A percentile compares a stretch with the other conserved stretches of the same genome.
Evolutionary conservation across 2,888 invertebrate species (phyloP).

Genomic region (Metopia argyrocephala): DNA sequence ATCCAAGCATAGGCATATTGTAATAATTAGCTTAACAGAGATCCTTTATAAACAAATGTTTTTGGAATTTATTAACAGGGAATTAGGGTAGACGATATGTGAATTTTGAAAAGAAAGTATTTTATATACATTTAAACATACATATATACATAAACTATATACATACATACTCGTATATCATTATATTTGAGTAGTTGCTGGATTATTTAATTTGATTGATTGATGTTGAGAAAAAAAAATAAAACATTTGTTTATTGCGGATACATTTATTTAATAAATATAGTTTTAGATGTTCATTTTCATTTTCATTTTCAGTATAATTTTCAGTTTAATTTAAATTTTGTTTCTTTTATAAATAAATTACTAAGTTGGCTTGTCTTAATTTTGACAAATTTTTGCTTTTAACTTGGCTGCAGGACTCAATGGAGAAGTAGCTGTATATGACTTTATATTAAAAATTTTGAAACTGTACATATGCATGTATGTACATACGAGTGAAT

Average conservation of each 20-base stretch:
- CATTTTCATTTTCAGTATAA: no score
- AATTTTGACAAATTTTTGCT: constrained; percentile 78
- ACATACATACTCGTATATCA: background rate
- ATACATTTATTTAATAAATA: constrained; percentile 61
- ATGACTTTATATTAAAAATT: background rate
- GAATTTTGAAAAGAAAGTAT: constrained; percentile 12
- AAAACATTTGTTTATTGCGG: constrained; percentile 75
- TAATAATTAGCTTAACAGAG: constrained; percentile 30
- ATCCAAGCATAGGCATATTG: background rate
- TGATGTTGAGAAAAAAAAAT: constrained; percentile 31
- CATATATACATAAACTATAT: constrained; percentile 9
- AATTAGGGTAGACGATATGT: constrained; percentile 29
- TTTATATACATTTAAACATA: no score
- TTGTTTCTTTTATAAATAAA: no score
- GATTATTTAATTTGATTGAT: background rate
- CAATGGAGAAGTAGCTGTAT: constrained; percentile 73
- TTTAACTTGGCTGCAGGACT: constrained; percentile 78
- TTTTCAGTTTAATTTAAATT: no score
- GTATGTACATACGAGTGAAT: background rate
- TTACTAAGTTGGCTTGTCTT: constrained; percentile 76
- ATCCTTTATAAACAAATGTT: constrained; percentile 63
- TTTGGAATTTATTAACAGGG: constrained; percentile 17
- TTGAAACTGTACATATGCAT: constrained; percentile 11
- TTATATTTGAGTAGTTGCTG: constrained; percentile 16
- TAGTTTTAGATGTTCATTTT: constrained; percentile 40